A percentile compares a stretch with the other conserved stretches of the same genome.
These are phyloP conservation scores for Egretta garzetta DNA, from an alignment of 2,113 vertebrate species.

Conservation along the genomic window DNA sequence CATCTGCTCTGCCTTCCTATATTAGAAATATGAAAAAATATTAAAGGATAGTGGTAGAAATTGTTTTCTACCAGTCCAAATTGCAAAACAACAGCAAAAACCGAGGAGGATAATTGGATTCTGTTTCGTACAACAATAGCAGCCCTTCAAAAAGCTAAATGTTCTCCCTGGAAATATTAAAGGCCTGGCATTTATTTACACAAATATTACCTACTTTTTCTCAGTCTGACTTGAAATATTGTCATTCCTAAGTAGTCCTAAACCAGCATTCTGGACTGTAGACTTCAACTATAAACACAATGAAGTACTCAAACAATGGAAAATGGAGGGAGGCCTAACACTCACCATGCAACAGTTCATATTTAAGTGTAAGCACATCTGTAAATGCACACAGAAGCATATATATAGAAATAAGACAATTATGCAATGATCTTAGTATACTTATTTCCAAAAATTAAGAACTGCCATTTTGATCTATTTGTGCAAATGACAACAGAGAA, in stretches of 20 bases:
- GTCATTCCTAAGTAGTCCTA: not conserved
- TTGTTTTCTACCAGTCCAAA: not conserved
- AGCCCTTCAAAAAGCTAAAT: not conserved
- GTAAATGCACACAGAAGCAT: not conserved
- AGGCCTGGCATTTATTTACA: not conserved
- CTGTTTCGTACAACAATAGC: not conserved
- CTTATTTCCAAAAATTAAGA: not conserved
- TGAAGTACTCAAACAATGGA: not conserved
- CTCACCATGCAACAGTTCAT: not conserved
- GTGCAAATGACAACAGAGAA: not conserved
- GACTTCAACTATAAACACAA: not conserved
- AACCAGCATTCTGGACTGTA: not conserved
- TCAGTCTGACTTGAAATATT: not conserved
- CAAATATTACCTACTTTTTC: not conserved
- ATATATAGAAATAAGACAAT: not conserved
- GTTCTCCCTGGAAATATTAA: not conserved
- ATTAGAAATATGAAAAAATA: not conserved
- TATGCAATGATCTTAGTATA: not conserved
- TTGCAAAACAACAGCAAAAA: not conserved
- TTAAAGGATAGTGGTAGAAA: not conserved
- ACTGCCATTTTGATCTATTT: not conserved
- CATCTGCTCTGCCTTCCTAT: not conserved
- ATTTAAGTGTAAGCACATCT: not conserved
- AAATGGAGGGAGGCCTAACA: not conserved
- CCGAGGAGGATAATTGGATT: not conserved